Conservation (phyloP, 2,113 vertebrate species). For the Leucosticte australis region DNA sequence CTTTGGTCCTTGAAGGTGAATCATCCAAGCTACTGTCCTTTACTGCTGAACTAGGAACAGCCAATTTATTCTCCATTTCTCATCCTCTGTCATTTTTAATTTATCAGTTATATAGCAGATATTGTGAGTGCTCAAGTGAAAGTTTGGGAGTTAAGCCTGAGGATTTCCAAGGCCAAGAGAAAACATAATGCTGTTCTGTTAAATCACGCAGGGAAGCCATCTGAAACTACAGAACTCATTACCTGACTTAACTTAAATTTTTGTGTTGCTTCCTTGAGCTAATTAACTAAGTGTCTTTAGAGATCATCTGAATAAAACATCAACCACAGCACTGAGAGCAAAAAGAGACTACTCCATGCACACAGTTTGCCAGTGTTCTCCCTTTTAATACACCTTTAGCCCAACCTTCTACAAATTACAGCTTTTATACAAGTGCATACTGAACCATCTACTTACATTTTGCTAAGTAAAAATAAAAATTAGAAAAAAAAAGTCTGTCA, state of each 20-base stretch:
- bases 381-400: not conserved
- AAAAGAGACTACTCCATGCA: not conserved
- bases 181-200: not conserved
- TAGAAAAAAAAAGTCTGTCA: not conserved
- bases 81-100: constrained; percentile 33
- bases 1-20: constrained; percentile 17
- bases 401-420: not conserved
- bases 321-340: not conserved
- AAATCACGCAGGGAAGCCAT: not conserved
- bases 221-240: not conserved
- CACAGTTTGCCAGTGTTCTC: not conserved
- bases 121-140: not conserved
- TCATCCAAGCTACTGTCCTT: not conserved
- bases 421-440: not conserved
- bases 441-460: not conserved
- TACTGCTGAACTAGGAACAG: not conserved
- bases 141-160: not conserved
- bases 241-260: not conserved
- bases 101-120: not conserved
- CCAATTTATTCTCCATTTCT: not conserved
- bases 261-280: not conserved
- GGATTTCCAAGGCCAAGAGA: not conserved
- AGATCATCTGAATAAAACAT: not conserved
- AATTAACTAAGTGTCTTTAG: not conserved
- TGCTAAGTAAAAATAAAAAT: not conserved